phyloP scores from a whole-genome alignment of 2,888 invertebrate species.

The Drosophila acutilabella region DNA sequence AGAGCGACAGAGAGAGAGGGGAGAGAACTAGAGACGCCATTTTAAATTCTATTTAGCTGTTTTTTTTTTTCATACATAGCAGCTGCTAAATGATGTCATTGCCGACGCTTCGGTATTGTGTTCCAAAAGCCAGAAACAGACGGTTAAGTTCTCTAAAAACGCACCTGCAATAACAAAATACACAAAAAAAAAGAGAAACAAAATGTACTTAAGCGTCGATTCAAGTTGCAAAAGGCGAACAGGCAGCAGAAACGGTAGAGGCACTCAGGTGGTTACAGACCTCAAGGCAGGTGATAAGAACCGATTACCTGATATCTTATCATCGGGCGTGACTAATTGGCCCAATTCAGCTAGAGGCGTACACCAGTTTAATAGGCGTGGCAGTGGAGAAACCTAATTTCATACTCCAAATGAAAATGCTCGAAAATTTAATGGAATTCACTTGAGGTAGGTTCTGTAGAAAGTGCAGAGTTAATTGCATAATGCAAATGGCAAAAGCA shows the following conservation, averaged over 20 bases:
- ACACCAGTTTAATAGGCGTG: neutral
- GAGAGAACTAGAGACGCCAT: constrained; percentile 53
- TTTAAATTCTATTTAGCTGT: constrained; percentile 56
- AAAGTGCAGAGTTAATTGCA: constrained; percentile 31
- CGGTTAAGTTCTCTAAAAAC: constrained; percentile 56
- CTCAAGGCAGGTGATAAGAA: constrained; percentile 69
- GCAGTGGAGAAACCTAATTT: constrained; percentile 39
- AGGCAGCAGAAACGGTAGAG: constrained; percentile 25
- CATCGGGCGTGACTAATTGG: constrained; percentile 73
- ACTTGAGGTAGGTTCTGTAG: constrained; percentile 67
- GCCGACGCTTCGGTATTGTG: constrained; percentile 61
- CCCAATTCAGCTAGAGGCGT: constrained; percentile 42
- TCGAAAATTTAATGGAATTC: constrained; percentile 22
- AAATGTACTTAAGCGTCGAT: constrained; percentile 14
- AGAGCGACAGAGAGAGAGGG: neutral
- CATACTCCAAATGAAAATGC: constrained; percentile 25
- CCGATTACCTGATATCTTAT: constrained; percentile 74
- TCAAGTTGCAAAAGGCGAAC: constrained; percentile 67
- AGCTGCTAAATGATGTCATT: constrained; percentile 73
- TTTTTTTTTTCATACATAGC: constrained; percentile 35
- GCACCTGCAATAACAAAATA: constrained; percentile 28
- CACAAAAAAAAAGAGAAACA: neutral
- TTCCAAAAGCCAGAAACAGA: constrained; percentile 61
- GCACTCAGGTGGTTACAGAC: constrained; percentile 38
- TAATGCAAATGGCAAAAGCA: constrained; percentile 30